These are phyloP conservation scores for Sturnus vulgaris DNA, from an alignment of 2,113 vertebrate genomes.

Conservation along the genomic window DNA sequence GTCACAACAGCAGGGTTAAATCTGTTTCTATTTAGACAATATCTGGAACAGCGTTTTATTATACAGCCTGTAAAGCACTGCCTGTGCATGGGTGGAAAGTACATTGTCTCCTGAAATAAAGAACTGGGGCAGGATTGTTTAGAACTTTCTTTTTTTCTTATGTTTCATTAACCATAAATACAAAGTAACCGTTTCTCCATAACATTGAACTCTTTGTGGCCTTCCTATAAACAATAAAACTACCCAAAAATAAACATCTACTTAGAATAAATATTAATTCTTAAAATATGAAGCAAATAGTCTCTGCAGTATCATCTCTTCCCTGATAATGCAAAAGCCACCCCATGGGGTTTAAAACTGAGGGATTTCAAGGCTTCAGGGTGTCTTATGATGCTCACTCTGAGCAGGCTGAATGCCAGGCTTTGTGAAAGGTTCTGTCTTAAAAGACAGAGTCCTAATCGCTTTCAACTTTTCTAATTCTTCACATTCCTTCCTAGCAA, in stretches of 20 bases:
- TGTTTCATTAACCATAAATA: constrained; percentile 48
- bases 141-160: constrained; percentile 35
- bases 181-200: constrained; percentile 57
- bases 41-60: constrained; percentile 61
- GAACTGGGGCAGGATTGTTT: constrained; percentile 57
- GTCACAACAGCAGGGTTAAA: constrained; percentile 55
- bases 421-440: constrained; percentile 5
- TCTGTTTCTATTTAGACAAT: constrained; percentile 69
- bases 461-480: constrained; percentile 43
- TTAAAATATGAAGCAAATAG: constrained; percentile 54
- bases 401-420: constrained; percentile 11
- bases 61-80: constrained; percentile 47
- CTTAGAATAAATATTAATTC: constrained; percentile 61
- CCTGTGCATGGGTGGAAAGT: constrained; percentile 64
- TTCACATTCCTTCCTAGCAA: constrained; percentile 49
- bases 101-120: constrained; percentile 62
- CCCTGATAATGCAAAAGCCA: constrained; percentile 37
- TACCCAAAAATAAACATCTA: constrained; percentile 55
- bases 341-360: constrained; percentile 1
- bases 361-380: constrained; percentile 48
- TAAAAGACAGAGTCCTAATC: constrained; percentile 32
- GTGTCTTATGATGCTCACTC: constrained; percentile 7
- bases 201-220: constrained; percentile 61
- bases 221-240: constrained; percentile 59
- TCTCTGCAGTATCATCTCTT: constrained; percentile 10